Percentiles rank a stretch among this genome's conserved stretches.
Evolutionary conservation across 2,797 vertebrate species (phyloP).

Genomic region (Takifugu rubripes): DNA sequence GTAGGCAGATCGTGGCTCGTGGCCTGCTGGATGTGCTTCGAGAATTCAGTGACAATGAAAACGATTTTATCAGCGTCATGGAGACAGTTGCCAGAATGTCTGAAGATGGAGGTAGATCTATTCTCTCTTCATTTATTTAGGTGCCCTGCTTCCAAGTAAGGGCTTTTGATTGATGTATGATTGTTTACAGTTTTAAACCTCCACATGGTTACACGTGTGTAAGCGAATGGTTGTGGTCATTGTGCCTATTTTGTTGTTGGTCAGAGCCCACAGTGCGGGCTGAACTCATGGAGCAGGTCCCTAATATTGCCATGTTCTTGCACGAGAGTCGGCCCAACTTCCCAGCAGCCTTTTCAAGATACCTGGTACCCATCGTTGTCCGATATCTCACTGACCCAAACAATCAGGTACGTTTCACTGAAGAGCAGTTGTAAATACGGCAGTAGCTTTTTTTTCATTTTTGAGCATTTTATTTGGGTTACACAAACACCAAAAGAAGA

Average conservation of each 20-base stretch:
- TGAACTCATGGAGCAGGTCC: constrained; percentile 91
- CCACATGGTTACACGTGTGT: background rate
- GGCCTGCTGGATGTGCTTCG: constrained; percentile 85
- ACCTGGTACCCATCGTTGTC: constrained; percentile 84
- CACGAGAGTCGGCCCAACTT: constrained; percentile 87
- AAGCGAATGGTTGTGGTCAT: background rate
- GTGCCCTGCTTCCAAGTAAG: background rate
- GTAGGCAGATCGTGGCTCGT: constrained; percentile 87
- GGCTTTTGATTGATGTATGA: background rate
- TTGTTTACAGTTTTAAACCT: background rate
- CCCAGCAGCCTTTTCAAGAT: constrained; percentile 83
- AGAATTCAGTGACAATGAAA: constrained; percentile 87
- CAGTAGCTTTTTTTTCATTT: background rate
- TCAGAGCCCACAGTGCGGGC: constrained; percentile 87
- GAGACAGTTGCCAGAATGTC: constrained; percentile 87
- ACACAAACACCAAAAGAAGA: background rate
- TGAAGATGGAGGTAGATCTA: constrained; percentile 86
- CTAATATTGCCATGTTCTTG: constrained; percentile 87
- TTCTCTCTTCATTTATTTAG: constrained; percentile 19
- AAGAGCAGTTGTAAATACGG: background rate
- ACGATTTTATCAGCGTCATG: constrained; percentile 88
- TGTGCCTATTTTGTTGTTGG: constrained; percentile 19
- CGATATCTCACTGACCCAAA: constrained; percentile 86
- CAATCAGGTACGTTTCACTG: constrained; percentile 79
- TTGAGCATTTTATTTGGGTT: background rate